Evolutionary conservation across 2,113 vertebrate genomes (phyloP).

Genomic region (Corythoichthys intestinalis): DNA sequence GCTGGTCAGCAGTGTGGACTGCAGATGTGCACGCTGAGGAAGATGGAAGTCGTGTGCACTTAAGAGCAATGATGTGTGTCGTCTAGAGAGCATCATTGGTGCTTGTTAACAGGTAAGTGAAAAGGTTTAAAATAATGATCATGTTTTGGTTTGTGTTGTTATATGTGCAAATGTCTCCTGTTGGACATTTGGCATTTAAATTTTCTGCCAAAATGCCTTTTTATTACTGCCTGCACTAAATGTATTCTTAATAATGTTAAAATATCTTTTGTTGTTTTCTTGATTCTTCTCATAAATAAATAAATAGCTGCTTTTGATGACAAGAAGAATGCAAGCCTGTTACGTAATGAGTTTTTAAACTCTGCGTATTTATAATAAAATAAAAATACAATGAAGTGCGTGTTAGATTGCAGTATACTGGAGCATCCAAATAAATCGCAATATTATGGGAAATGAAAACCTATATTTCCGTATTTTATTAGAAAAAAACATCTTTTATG

Average conservation of each 20-base stretch:
- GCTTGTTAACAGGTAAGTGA: constrained; percentile 46
- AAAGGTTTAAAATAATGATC: background rate
- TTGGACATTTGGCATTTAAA: constrained; percentile 10
- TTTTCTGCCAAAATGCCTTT: constrained; percentile 25
- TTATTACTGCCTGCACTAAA: constrained; percentile 15
- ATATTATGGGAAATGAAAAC: background rate
- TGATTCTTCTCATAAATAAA: constrained; percentile 35
- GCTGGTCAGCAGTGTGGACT: constrained; percentile 5
- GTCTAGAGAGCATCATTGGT: constrained; percentile 8
- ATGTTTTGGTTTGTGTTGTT: background rate
- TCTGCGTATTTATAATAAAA: background rate
- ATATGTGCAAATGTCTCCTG: background rate
- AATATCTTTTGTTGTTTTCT: constrained; percentile 5
- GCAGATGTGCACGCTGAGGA: constrained; percentile 29
- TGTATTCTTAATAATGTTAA: constrained; percentile 44
- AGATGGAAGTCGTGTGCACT: background rate
- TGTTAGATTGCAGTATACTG: background rate
- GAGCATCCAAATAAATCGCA: background rate
- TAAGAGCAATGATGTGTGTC: background rate
- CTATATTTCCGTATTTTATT: background rate
- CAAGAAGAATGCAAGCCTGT: constrained; percentile 36
- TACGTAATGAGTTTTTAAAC: constrained; percentile 35
- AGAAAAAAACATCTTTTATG: background rate
- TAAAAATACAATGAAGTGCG: background rate
- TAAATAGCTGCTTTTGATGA: constrained; percentile 29